Conservation (phyloP, 2,113 vertebrate genomes). For the Dinomys branickii region DNA sequence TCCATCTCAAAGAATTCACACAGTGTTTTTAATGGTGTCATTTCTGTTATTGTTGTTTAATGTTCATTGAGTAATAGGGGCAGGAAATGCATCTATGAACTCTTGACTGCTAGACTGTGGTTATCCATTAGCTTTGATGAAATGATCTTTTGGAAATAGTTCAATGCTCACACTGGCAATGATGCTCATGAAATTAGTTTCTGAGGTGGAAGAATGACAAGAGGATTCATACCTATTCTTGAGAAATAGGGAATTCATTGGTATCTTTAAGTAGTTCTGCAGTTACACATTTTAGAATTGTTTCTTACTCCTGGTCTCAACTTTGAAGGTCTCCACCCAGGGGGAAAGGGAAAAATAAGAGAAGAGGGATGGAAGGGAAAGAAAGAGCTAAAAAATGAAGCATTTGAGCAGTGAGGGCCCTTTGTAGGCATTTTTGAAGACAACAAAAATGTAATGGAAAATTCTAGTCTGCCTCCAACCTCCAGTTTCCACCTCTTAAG, state of each 20-base stretch:
- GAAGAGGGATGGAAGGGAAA: not conserved
- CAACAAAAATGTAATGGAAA: not conserved
- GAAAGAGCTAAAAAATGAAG: not conserved
- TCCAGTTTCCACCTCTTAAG: not conserved
- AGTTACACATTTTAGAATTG: not conserved
- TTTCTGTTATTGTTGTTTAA: constrained; percentile 58
- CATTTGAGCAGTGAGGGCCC: fast-evolving
- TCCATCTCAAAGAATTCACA: constrained; percentile 11
- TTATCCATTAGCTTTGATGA: constrained; percentile 66
- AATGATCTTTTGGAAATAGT: constrained; percentile 59
- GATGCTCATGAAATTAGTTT: constrained; percentile 30
- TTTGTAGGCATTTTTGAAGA: not conserved
- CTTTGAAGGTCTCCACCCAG: not conserved
- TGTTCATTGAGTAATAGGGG: constrained; percentile 59
- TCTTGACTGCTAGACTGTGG: not conserved
- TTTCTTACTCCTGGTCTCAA: not conserved
- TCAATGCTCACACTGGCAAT: constrained; percentile 55
- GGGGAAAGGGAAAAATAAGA: not conserved
- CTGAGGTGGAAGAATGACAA: constrained; percentile 36
- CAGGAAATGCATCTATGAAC: constrained; percentile 47
- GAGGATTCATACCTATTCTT: not conserved
- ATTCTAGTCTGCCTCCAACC: not conserved
- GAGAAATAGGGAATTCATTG: not conserved
- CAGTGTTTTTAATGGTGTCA: not conserved
- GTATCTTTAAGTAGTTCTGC: not conserved